Conservation (phyloP, 2,797 vertebrate species). For the Sebastolobus alascanus region DNA sequence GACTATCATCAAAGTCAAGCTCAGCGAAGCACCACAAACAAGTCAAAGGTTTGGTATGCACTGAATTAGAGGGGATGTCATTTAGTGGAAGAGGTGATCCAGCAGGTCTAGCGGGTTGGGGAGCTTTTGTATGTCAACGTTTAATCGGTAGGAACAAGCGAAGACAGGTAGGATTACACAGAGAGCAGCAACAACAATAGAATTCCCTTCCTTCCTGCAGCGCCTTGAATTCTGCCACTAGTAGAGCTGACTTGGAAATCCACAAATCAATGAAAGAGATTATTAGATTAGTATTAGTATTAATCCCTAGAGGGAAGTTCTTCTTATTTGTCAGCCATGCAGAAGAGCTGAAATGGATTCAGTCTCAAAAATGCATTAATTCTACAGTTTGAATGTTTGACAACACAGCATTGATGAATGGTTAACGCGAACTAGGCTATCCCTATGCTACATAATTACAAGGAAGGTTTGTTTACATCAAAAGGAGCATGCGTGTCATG, state of each 20-base stretch:
- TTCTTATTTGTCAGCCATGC: background rate
- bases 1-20: background rate
- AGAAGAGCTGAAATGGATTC: background rate
- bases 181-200: background rate
- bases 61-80: conserved; percentile 6
- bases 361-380: background rate
- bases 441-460: background rate
- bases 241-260: background rate
- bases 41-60: conserved; percentile 41
- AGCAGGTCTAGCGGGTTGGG: conserved; percentile 59
- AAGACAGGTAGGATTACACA: background rate
- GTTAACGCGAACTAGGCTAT: background rate
- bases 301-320: background rate
- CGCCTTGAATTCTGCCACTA: background rate
- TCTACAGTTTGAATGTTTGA: background rate
- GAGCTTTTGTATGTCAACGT: conserved; percentile 8
- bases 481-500: background rate
- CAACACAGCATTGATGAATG: background rate
- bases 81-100: background rate
- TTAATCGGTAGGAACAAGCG: background rate
- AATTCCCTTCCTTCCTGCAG: background rate
- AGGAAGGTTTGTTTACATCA: background rate
- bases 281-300: background rate
- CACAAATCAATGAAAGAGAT: background rate
- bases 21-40: background rate